Evolutionary conservation across 2,888 invertebrate genomes (phyloP).

Genomic region (Drosophila rellima): DNA sequence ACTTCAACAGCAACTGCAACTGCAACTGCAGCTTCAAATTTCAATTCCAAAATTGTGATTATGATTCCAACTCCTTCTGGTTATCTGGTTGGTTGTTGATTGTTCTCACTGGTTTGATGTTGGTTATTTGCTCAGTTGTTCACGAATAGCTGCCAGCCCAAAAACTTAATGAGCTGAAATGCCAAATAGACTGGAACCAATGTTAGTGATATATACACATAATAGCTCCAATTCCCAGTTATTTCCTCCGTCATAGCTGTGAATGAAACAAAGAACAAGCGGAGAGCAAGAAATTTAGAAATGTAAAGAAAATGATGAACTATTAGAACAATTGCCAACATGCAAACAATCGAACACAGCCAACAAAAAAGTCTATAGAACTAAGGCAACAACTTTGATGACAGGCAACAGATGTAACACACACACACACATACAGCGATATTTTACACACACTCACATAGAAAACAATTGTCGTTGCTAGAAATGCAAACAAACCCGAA

Average conservation of each 20-base stretch:
- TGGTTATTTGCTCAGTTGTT: constrained; percentile 84
- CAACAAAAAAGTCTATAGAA: constrained; percentile 13
- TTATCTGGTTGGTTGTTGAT: not conserved
- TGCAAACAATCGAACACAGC: constrained; percentile 30
- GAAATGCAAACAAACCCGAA: constrained; percentile 36
- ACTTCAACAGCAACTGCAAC: constrained; percentile 18
- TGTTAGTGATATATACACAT: constrained; percentile 84
- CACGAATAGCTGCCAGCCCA: constrained; percentile 86
- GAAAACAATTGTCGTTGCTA: constrained; percentile 30
- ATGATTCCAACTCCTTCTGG: not conserved
- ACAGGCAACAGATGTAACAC: constrained; percentile 31
- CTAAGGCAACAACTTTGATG: constrained; percentile 14
- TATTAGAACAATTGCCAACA: constrained; percentile 55
- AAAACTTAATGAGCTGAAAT: constrained; percentile 85
- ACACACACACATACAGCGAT: constrained; percentile 5
- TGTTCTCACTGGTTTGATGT: constrained; percentile 9
- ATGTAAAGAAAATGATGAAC: constrained; percentile 2
- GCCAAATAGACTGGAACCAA: constrained; percentile 85
- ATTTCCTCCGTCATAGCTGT: constrained; percentile 86
- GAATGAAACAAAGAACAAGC: constrained; percentile 27
- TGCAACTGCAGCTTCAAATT: constrained; percentile 24
- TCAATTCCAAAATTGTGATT: constrained; percentile 13
- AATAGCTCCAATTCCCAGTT: constrained; percentile 84
- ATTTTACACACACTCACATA: not conserved
- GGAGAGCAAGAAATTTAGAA: not conserved